These are phyloP conservation scores for Nasonia oneida DNA, from an alignment of 2,888 invertebrate species.

Conservation along the genomic window DNA sequence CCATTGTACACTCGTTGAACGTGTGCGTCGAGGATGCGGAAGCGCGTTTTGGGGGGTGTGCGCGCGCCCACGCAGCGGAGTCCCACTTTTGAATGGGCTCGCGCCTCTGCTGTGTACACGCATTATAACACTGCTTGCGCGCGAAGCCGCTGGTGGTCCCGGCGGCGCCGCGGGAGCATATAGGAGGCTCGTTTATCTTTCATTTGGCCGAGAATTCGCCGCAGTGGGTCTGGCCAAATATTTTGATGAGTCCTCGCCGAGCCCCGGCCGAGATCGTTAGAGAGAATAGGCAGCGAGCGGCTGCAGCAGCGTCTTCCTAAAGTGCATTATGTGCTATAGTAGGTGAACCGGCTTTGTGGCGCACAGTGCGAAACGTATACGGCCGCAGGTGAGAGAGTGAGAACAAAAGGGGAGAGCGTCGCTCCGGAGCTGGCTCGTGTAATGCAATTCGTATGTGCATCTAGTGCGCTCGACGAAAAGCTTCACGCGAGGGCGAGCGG, in stretches of 20 bases:
- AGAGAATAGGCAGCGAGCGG: neutral
- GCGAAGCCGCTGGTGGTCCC: conserved; percentile 2
- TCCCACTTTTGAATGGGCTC: neutral
- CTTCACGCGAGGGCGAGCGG: neutral
- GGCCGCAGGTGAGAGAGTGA: neutral
- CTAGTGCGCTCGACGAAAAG: neutral
- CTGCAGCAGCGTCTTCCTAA: no score
- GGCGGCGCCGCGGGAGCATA: neutral
- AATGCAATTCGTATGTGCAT: conserved; percentile 1
- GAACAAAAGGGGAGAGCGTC: neutral
- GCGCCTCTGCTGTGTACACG: neutral
- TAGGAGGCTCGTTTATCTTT: conserved; percentile 8
- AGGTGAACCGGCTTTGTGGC: no score
- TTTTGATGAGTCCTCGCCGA: neutral
- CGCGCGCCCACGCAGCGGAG: neutral
- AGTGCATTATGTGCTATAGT: no score
- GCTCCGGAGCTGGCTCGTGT: neutral
- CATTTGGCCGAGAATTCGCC: neutral
- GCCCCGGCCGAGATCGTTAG: no score
- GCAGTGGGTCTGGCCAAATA: conserved; percentile 2
- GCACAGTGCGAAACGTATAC: neutral
- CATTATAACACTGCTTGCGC: neutral
- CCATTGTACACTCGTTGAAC: no score
- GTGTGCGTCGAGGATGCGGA: neutral
- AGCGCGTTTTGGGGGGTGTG: neutral